Percentiles rank a stretch among this genome's conserved stretches.
Evolutionary conservation across 2,888 invertebrate genomes (phyloP).

Genomic region (Cryptus armator): DNA sequence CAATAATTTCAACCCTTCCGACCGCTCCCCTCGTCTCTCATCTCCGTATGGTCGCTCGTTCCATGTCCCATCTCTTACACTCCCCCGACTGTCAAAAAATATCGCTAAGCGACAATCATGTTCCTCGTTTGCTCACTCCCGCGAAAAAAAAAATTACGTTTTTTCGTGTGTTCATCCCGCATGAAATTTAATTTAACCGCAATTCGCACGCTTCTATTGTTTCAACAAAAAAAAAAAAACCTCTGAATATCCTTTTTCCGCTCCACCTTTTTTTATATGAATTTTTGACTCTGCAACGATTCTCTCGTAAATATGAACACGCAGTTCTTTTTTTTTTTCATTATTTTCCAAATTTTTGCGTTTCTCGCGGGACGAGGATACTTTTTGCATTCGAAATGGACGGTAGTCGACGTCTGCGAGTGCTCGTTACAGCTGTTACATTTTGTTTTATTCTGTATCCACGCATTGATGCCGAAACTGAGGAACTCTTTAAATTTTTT

Average conservation of each 20-base stretch:
- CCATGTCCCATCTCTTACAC: neutral
- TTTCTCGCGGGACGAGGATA: too few species aligned
- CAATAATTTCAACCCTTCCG: slow-evolving; percentile 41
- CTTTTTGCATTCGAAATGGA: neutral
- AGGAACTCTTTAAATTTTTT: too few species aligned
- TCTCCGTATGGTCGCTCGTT: neutral
- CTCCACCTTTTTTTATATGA: neutral
- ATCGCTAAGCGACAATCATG: slow-evolving; percentile 51
- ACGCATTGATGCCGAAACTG: too few species aligned
- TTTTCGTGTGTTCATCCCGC: slow-evolving; percentile 6
- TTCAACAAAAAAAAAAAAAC: neutral
- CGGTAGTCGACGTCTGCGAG: too few species aligned
- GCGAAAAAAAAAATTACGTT: slow-evolving; percentile 31
- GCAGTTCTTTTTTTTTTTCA: slow-evolving; percentile 4
- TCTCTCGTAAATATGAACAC: neutral
- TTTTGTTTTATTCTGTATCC: too few species aligned
- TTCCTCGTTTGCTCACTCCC: slow-evolving; percentile 18
- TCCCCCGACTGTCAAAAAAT: slow-evolving; percentile 32
- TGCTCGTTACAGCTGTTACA: too few species aligned
- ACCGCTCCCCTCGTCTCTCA: slow-evolving; percentile 12
- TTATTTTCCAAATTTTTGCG: too few species aligned
- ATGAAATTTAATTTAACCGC: slow-evolving; percentile 42
- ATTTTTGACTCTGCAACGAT: slow-evolving; percentile 3
- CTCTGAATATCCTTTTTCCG: neutral
- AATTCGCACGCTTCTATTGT: slow-evolving; percentile 27